Evolutionary conservation across 2,888 invertebrate genomes (phyloP).

Genomic region (Spisula solida): DNA sequence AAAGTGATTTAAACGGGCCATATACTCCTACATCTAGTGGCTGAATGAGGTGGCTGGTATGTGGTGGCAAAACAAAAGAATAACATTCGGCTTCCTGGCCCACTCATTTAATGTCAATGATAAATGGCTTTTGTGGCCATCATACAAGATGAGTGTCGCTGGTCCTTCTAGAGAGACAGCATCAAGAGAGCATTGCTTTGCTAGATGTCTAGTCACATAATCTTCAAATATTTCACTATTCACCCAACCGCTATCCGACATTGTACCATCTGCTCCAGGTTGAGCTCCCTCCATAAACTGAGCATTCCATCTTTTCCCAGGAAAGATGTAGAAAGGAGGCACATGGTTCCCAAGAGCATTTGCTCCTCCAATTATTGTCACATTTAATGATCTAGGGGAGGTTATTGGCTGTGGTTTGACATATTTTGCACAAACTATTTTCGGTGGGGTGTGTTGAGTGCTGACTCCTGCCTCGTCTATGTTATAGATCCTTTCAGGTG

Average conservation of each 20-base stretch:
- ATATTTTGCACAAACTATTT: not conserved
- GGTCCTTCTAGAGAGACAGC: not conserved
- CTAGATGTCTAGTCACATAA: not conserved
- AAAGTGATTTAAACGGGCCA: constrained; percentile 10
- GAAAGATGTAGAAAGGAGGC: not conserved
- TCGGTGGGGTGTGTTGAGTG: not conserved
- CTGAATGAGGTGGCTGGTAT: not conserved
- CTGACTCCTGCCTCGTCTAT: not conserved
- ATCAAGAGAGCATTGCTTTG: not conserved
- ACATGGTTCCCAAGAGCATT: not conserved
- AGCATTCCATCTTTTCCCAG: not conserved
- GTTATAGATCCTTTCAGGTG: not conserved
- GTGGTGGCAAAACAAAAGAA: constrained; percentile 1
- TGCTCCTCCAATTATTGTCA: not conserved
- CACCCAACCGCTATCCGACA: not conserved
- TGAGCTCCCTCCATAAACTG: not conserved
- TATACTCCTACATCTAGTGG: not conserved
- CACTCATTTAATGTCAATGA: constrained; percentile 6
- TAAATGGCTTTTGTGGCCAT: not conserved
- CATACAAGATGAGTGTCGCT: not conserved
- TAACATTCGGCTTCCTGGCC: not conserved
- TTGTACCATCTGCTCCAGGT: not conserved
- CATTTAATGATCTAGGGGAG: not conserved
- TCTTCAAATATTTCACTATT: not conserved
- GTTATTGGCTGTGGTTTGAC: not conserved